Conservation (phyloP, 2,113 vertebrate species). For the Calonectris borealis region DNA sequence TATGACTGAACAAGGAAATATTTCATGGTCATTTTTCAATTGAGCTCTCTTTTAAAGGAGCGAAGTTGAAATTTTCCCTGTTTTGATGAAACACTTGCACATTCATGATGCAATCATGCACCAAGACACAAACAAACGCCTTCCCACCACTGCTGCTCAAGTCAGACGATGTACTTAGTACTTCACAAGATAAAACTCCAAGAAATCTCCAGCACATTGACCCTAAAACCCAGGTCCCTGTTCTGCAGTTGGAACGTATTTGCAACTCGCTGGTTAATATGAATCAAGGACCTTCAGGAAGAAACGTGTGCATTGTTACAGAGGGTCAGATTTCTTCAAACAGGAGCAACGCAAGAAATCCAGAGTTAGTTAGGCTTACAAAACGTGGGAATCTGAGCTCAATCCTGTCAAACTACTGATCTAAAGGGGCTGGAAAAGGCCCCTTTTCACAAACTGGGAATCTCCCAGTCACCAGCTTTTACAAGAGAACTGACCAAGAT, state of each 20-base stretch:
- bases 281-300: no score
- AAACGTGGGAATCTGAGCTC: neutral
- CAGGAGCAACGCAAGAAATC: neutral
- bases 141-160: neutral
- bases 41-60: neutral
- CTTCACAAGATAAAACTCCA: neutral
- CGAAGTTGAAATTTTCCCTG: neutral
- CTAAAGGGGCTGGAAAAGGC: neutral
- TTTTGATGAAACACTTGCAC: neutral
- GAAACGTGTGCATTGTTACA: rapidly evolving
- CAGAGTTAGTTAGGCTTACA: no score
- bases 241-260: neutral
- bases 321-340: neutral
- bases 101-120: no score
- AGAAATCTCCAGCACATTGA: neutral
- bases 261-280: neutral
- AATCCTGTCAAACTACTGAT: neutral
- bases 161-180: neutral
- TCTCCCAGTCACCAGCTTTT: neutral
- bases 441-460: neutral
- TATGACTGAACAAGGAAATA: neutral
- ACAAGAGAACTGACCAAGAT: neutral
- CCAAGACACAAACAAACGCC: neutral
- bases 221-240: neutral
- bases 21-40: neutral